These are phyloP conservation scores for Trichacis sp. DNA, from an alignment of 2,888 invertebrate species.

Conservation along the genomic window DNA sequence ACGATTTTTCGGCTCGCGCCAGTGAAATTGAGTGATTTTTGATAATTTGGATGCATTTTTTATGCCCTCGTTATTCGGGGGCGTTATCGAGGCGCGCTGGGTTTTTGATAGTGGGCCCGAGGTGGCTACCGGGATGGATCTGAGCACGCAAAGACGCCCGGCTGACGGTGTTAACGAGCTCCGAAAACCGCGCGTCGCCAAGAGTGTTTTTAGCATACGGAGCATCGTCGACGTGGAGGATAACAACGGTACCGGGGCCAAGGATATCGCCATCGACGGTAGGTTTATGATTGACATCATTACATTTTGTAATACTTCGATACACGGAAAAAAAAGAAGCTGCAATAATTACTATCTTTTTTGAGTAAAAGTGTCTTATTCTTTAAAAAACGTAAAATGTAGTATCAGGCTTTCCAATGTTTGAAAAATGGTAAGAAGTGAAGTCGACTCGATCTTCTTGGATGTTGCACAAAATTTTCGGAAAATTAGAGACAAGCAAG, in stretches of 20 bases:
- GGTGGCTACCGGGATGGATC: slow-evolving; percentile 65
- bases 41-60: no score
- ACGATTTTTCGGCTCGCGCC: neutral
- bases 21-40: neutral
- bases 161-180: slow-evolving; percentile 63
- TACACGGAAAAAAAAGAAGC: no score
- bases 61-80: neutral
- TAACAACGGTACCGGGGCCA: slow-evolving; percentile 50
- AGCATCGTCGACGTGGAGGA: slow-evolving; percentile 73
- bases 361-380: no score
- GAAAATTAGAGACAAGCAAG: no score
- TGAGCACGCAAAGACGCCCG: slow-evolving; percentile 68
- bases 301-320: no score
- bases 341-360: no score
- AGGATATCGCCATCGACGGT: slow-evolving; percentile 51
- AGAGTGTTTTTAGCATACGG: slow-evolving; percentile 74
- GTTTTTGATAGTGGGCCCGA: neutral
- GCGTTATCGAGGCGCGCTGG: neutral
- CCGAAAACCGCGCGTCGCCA: slow-evolving; percentile 72
- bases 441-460: no score
- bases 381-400: no score
- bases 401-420: no score
- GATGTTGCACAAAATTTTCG: no score
- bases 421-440: no score
- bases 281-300: no score